Percentiles rank a stretch among this genome's conserved stretches.
These are phyloP conservation scores for Heterocephalus glaber DNA, from an alignment of 2,113 vertebrate species.

Conservation along the genomic window DNA sequence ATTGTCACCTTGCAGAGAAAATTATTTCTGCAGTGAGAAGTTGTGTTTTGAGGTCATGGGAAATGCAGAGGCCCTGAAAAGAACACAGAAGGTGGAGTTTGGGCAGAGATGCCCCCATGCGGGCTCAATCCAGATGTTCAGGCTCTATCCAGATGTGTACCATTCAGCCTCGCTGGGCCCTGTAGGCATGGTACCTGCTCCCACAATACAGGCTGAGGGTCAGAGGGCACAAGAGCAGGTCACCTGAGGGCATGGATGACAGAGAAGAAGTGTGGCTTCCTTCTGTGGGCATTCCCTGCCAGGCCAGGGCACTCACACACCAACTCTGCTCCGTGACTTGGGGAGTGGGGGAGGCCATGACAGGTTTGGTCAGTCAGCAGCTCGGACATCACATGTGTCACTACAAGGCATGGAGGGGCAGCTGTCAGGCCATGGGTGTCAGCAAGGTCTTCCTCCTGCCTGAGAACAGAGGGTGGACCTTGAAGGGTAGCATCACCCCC, in stretches of 20 bases:
- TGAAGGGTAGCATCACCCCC: background rate
- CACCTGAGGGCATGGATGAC: background rate
- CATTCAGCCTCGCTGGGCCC: accelerated
- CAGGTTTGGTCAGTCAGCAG: background rate
- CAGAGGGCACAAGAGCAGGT: background rate
- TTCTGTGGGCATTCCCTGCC: background rate
- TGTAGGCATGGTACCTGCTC: accelerated
- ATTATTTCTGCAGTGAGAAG: background rate
- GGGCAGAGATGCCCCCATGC: background rate
- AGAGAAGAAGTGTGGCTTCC: background rate
- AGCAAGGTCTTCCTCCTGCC: background rate
- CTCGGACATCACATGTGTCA: background rate
- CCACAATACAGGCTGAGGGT: background rate
- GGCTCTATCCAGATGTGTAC: background rate
- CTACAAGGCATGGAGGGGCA: background rate
- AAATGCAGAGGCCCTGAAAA: background rate
- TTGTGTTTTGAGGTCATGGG: background rate
- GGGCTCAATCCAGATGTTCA: background rate
- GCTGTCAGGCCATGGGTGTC: background rate
- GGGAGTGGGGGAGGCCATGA: accelerated
- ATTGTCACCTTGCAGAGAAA: background rate
- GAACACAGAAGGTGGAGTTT: background rate
- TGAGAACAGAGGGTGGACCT: background rate
- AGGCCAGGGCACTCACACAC: background rate
- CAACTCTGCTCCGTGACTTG: background rate